A percentile compares a stretch with the other conserved stretches of the same genome.
These are phyloP conservation scores for Heliconius hortense DNA, from an alignment of 2,888 invertebrate genomes.

Conservation along the genomic window DNA sequence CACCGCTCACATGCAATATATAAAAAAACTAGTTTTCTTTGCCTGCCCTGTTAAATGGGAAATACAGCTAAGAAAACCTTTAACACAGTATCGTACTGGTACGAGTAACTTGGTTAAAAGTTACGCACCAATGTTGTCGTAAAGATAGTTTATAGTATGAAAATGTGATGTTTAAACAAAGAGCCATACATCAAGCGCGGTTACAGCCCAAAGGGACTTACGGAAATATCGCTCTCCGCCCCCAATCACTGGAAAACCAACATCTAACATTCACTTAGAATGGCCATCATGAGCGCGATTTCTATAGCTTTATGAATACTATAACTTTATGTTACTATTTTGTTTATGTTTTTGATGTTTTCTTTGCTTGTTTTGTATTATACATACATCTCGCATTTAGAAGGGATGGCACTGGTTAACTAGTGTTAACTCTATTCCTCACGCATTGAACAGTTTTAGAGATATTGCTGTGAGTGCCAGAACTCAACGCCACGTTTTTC, in stretches of 20 bases:
- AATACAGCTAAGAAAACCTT: no score
- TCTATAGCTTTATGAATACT: slow-evolving; percentile 3
- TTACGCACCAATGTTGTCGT: background rate
- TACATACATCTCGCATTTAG: no score
- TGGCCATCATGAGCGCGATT: background rate
- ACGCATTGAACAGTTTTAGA: no score
- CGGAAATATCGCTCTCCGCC: slow-evolving; percentile 31
- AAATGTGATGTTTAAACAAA: slow-evolving; percentile 20
- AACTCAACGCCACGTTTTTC: no score
- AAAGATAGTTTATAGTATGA: slow-evolving; percentile 12
- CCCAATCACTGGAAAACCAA: slow-evolving; percentile 23
- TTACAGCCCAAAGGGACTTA: slow-evolving; percentile 29
- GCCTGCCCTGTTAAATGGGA: background rate
- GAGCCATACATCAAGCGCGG: slow-evolving; percentile 11
- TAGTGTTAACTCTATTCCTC: no score
- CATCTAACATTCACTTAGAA: slow-evolving; percentile 14
- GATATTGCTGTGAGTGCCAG: no score
- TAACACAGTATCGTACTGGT: background rate
- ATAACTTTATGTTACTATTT: background rate
- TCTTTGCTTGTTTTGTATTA: background rate
- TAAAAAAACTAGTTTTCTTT: background rate
- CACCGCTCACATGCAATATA: background rate
- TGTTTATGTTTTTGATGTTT: background rate
- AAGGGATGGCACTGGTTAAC: no score
- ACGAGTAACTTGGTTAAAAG: background rate